Evolutionary conservation across 1,140 invertebrate species (phyloP).

Genomic region (Cataglyphis hispanica): DNA sequence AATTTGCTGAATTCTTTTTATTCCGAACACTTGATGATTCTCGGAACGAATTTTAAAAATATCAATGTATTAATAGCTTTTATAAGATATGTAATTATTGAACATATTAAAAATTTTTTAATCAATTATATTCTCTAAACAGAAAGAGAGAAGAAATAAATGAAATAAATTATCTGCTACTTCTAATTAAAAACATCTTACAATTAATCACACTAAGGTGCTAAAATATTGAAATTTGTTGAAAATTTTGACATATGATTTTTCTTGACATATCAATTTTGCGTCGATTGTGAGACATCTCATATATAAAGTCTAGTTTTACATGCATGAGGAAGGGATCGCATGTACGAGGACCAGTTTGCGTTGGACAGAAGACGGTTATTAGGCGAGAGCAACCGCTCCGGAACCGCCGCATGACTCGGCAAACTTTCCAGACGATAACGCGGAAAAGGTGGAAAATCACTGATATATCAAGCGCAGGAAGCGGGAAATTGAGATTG

Average conservation of each 20-base stretch:
- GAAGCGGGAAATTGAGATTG: constrained; percentile 61
- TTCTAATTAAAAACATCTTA: neutral
- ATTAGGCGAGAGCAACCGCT: constrained; percentile 45
- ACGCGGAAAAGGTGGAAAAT: constrained; percentile 56
- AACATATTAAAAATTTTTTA: neutral
- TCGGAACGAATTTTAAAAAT: neutral
- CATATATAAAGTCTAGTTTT: neutral
- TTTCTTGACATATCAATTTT: neutral
- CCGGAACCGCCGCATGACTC: constrained; percentile 44
- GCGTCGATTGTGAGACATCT: neutral
- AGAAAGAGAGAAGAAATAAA: neutral
- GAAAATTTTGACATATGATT: neutral
- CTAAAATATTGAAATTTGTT: neutral
- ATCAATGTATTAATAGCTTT: neutral
- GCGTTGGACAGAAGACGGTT: constrained; percentile 34
- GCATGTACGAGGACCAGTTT: constrained; percentile 10
- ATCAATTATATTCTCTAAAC: neutral
- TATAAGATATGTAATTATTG: neutral
- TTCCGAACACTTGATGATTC: neutral
- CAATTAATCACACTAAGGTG: neutral
- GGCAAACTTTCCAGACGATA: constrained; percentile 56
- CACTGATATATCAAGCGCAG: constrained; percentile 58
- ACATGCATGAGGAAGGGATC: neutral
- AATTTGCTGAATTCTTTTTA: neutral
- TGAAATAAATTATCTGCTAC: neutral